phyloP scores from a whole-genome alignment of 2,797 vertebrate species.

The Enteromius thamalakanensis region DNA sequence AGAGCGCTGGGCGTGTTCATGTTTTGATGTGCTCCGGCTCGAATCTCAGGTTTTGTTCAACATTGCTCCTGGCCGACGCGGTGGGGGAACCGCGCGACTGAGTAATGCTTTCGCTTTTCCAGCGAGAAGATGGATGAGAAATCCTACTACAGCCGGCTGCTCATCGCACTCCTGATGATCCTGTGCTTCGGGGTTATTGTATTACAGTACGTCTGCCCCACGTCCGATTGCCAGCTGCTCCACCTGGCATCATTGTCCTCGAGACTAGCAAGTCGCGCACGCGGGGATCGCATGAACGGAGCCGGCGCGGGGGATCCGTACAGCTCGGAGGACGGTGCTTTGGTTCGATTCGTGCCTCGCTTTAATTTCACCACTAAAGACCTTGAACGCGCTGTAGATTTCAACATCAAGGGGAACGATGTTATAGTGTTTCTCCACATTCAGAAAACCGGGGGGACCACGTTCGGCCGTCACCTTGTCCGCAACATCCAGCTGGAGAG shows the following conservation, averaged over 20 bases:
- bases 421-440: constrained; percentile 97
- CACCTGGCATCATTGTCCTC: constrained; percentile 79
- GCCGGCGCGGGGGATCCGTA: constrained; percentile 82
- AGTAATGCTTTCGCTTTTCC: constrained; percentile 78
- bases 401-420: constrained; percentile 93
- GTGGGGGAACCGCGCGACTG: constrained; percentile 54
- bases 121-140: constrained; percentile 88
- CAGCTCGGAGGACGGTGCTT: constrained; percentile 87
- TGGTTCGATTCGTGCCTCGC: constrained; percentile 86
- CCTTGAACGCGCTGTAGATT: constrained; percentile 84
- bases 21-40: constrained; percentile 1
- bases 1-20: constrained; percentile 9
- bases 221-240: constrained; percentile 87
- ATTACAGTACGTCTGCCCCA: constrained; percentile 94
- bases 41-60: constrained; percentile 44
- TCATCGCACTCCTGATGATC: constrained; percentile 87
- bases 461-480: constrained; percentile 94
- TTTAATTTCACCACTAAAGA: constrained; percentile 88
- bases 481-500: constrained; percentile 94
- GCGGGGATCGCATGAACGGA: constrained; percentile 56
- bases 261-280: constrained; percentile 49
- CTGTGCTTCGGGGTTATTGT: constrained; percentile 92
- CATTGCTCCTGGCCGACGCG: constrained; percentile 55
- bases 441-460: constrained; percentile 96
- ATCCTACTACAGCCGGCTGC: constrained; percentile 82